Evolutionary conservation across 2,888 invertebrate species (phyloP), one percentile per base, ranked within the genome.

Genomic region (Byasa hedistus): DNA sequence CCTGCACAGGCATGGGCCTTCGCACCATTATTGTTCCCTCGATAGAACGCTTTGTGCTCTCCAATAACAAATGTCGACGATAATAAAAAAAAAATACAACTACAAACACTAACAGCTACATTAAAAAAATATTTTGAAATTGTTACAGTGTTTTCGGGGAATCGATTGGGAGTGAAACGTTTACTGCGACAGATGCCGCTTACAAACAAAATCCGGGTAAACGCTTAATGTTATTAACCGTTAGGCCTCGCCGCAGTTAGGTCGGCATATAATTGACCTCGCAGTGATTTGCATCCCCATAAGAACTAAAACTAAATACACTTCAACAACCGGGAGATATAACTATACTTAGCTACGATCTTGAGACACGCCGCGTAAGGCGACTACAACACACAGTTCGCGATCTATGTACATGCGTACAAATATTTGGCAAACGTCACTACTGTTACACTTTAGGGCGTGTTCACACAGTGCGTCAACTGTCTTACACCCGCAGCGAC

Each of bases 271-370:
- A 91, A 91, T 91, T 91, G 91, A 91, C 91, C 86, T 84, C 80
- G 83, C 76, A 89, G 87, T 87, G 85, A 89, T 87, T 85, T 79
- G 62, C 75, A 78, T 82, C 69, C 81, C 78, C 15, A 75, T 83
- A 69, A 68, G 77, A 77, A 81, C 78, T 79, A 78, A 19, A 72
- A 72, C 68, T 75, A 77, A 80, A 83, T 79, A 84, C 78, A 82
- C 82, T 83, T 89, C 79, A 90, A 90, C 91, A 91, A 91, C 91
- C 91, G 87, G 81, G 84, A 83, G 82, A 85, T 83, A 81, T 81
- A 83, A 78, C 85, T 87, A 79, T 82, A 69, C 83, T 82, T 85
- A 87, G 74, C 79, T 85, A 83, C 76, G 57, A 75, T 79, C 82
- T 83, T 87, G 89, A 87, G 88, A 89, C 84, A 85, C 77, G 82